Percentiles rank a stretch among this genome's conserved stretches.
Conservation (phyloP, 2,888 invertebrate species). For the Meganola albula region DNA sequence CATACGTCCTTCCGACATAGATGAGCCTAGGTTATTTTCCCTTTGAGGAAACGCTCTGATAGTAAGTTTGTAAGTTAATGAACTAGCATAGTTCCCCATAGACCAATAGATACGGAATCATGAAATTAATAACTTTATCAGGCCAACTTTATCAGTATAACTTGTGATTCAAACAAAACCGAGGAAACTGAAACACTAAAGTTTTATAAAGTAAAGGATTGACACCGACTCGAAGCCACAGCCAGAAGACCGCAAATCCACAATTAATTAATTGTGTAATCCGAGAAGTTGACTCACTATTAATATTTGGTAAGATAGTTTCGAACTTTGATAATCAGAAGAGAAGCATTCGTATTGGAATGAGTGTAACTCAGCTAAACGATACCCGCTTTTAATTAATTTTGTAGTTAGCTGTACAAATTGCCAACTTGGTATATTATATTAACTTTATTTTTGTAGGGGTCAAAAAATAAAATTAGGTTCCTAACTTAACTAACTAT, state of each 20-base stretch:
- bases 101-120: neutral
- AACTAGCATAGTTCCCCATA: too few species aligned
- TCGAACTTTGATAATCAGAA: conserved; percentile 29
- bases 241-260: conserved; percentile 19
- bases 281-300: conserved; percentile 24
- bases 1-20: too few species aligned
- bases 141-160: neutral
- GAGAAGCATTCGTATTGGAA: conserved; percentile 31
- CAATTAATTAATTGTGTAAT: conserved; percentile 26
- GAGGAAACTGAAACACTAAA: conserved; percentile 1
- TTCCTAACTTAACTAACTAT: too few species aligned
- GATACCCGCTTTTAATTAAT: too few species aligned
- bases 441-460: too few species aligned
- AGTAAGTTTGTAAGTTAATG: too few species aligned
- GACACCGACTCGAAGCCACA: conserved; percentile 8
- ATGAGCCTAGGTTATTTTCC: too few species aligned
- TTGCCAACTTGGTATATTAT: too few species aligned
- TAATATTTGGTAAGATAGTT: conserved; percentile 26
- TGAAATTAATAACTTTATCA: neutral
- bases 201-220: conserved; percentile 8
- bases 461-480: too few species aligned
- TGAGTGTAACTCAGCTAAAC: too few species aligned
- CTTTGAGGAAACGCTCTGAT: too few species aligned
- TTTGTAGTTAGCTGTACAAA: too few species aligned
- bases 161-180: conserved; percentile 1